phyloP scores from a whole-genome alignment of 2,888 invertebrate genomes.

The Nomada ferruginata region DNA sequence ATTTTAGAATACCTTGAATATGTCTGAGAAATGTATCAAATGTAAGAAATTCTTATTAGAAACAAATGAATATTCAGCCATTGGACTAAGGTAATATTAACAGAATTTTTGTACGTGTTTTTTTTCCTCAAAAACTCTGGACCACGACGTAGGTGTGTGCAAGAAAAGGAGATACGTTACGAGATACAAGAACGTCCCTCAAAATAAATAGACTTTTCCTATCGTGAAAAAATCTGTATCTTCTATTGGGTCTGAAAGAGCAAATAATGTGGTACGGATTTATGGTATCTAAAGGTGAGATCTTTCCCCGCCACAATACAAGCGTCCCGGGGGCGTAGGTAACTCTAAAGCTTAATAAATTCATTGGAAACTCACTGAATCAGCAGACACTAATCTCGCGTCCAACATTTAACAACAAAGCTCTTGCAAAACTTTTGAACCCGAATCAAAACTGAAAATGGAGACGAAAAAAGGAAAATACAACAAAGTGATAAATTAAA shows the following conservation, averaged over 20 bases:
- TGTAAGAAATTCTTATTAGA: too few species aligned
- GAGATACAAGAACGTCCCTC: conserved; percentile 47
- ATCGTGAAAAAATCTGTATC: conserved; percentile 30
- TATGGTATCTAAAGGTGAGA: conserved; percentile 26
- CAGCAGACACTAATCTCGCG: not conserved
- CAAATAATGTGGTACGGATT: conserved; percentile 49
- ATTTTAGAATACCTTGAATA: too few species aligned
- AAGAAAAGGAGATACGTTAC: conserved; percentile 18
- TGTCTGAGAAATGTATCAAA: too few species aligned
- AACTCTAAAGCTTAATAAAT: conserved; percentile 7
- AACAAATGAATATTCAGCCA: too few species aligned
- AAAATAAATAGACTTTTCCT: conserved; percentile 60
- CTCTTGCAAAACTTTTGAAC: too few species aligned
- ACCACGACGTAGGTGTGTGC: not conserved
- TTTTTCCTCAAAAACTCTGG: not conserved
- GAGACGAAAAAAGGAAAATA: not conserved
- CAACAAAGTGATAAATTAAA: too few species aligned
- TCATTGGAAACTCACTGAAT: not conserved
- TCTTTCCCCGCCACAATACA: conserved; percentile 6
- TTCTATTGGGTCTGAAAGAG: conserved; percentile 24
- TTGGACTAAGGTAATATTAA: too few species aligned
- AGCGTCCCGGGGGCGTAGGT: not conserved
- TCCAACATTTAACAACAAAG: not conserved
- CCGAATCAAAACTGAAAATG: not conserved
- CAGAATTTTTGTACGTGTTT: not conserved